Evolutionary conservation across 2,888 invertebrate genomes (phyloP).

Genomic region (Eupithecia subumbrata): DNA sequence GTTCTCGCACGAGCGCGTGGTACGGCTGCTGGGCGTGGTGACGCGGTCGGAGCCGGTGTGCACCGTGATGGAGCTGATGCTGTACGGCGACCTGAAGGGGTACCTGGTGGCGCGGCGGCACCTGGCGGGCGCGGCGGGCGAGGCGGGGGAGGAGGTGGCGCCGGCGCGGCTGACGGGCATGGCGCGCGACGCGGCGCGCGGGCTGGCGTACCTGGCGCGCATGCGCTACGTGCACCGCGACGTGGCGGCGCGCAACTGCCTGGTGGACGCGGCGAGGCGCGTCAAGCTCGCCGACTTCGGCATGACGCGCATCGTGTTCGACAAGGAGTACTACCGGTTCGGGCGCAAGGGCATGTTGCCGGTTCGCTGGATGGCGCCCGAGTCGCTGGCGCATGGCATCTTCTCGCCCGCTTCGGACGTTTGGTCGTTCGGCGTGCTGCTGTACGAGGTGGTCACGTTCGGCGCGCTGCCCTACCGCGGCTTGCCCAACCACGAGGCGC

Average conservation of each 20-base stretch:
- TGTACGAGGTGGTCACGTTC: constrained; percentile 95
- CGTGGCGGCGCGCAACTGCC: constrained; percentile 91
- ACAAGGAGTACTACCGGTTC: constrained; percentile 95
- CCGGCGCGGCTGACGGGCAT: constrained; percentile 91
- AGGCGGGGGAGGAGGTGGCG: constrained; percentile 86
- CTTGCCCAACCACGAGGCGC: constrained; percentile 92
- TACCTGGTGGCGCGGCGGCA: constrained; percentile 93
- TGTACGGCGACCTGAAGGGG: constrained; percentile 96
- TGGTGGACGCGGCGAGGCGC: constrained; percentile 88
- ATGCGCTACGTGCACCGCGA: constrained; percentile 95
- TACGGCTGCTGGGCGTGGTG: constrained; percentile 93
- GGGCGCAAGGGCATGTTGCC: constrained; percentile 94
- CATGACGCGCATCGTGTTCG: constrained; percentile 94
- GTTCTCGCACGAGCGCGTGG: constrained; percentile 95
- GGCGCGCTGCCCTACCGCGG: constrained; percentile 96
- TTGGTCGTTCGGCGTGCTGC: constrained; percentile 94
- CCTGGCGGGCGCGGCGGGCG: constrained; percentile 84
- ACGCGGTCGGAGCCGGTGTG: constrained; percentile 94
- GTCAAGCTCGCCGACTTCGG: constrained; percentile 95
- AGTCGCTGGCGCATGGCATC: constrained; percentile 91
- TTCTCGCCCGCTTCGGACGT: constrained; percentile 95
- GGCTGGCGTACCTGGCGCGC: constrained; percentile 92
- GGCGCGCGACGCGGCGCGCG: constrained; percentile 94
- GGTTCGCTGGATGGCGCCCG: constrained; percentile 97
- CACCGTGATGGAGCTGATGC: constrained; percentile 97